Conservation (phyloP, 2,113 vertebrate species). For the Isichthys henryi region DNA sequence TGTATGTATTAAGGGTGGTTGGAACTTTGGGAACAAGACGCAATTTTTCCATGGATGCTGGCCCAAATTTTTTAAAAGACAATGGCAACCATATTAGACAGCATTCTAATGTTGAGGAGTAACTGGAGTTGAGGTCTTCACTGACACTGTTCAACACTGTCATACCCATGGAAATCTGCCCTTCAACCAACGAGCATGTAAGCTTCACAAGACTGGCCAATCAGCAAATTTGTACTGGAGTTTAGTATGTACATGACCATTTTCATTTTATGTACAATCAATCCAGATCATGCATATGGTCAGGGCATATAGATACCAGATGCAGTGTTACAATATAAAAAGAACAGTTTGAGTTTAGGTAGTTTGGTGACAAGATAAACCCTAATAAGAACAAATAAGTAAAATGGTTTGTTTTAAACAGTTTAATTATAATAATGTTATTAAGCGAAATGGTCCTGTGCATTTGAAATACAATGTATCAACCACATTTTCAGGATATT, state of each 20-base stretch:
- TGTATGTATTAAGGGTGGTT: constrained; percentile 49
- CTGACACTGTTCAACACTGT: not conserved
- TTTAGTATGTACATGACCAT: not conserved
- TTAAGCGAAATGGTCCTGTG: not conserved
- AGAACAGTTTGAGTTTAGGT: not conserved
- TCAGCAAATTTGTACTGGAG: not conserved
- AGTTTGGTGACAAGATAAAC: not conserved
- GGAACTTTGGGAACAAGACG: constrained; percentile 52
- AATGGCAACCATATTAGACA: constrained; percentile 31
- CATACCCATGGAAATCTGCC: not conserved
- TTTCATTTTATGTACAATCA: not conserved
- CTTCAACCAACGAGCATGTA: not conserved
- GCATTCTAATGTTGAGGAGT: not conserved
- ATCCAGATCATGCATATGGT: not conserved
- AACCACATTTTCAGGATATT: not conserved
- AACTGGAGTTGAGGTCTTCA: constrained; percentile 3
- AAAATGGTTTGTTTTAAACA: not conserved
- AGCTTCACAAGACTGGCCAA: not conserved
- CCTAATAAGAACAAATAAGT: not conserved
- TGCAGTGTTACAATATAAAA: not conserved
- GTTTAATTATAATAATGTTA: not conserved
- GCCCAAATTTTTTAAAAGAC: constrained; percentile 30
- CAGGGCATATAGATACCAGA: not conserved
- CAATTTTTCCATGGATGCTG: constrained; percentile 28
- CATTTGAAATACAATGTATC: not conserved